Base-by-base conservation (phyloP, 2,797 vertebrate genomes). In the Sebastes itinus region DNA sequence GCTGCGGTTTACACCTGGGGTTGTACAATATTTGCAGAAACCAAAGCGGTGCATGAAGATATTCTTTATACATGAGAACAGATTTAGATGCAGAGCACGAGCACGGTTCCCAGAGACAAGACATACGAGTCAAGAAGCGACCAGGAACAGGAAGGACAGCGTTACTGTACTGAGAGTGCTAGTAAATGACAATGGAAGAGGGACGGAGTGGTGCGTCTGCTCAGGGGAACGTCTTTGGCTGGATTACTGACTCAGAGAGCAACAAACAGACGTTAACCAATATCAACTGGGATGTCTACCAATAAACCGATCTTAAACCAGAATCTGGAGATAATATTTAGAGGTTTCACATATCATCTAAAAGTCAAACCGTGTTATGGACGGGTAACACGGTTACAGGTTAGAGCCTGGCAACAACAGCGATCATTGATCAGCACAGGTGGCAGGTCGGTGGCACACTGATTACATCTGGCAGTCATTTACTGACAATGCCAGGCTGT, bases 381-480 rank as follows among this genome's bases (percentile, higher is more conserved):
- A 54, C 55, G 35, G 4, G 35, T 38, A 38, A 38, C 35, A 38
- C 12, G 12, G 35, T 14, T 5, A 4, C 11, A 23, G 7, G 33
- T 49, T 18, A n/a, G 10, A 54, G 30, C 23, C 38, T 33, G 12
- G 38, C 32, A 73, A 69, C 59, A 25, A 25, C 54, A 65, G 30
- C 11, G 2, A 4, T 68, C 42, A 83, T 32, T 82, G 77, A 85
- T 76, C 20, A 32, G 23, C 33, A 71, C 33, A 61, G 58, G 80
- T 20, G 66, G 54, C 68, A 72, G 32, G 11, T 60, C 13, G 70
- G 58, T 38, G 49, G 23, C 64, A 23, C 67, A 42, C 25, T 27
- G 83, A 88, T 85, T 82, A 58, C 23, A 75, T 79, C 75, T 18
- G 62, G 7, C 63, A 49, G 25, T 49, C 77, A 76, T 59, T 59